A percentile compares a stretch with the other conserved stretches of the same genome.
Evolutionary conservation across 2,888 invertebrate genomes (phyloP).

Genomic region (Psylliodes chrysocephalus): DNA sequence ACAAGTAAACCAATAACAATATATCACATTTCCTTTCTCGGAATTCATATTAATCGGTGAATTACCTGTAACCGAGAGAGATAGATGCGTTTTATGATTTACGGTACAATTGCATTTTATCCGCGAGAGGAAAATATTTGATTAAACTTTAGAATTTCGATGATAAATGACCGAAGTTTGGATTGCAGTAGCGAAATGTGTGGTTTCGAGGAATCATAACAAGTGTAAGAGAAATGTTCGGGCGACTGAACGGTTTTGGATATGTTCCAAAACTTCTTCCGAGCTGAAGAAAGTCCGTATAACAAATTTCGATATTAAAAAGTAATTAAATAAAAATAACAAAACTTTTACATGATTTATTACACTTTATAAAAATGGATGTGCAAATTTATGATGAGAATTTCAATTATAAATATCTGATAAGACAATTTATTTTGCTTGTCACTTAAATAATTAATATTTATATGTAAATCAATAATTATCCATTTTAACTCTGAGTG

Average conservation of each 20-base stretch:
- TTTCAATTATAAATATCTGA: too few species aligned
- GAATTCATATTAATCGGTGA: constrained; percentile 14
- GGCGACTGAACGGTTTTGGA: background rate
- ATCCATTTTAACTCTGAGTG: too few species aligned
- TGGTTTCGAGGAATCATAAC: background rate
- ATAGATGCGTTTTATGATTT: background rate
- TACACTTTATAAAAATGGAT: too few species aligned
- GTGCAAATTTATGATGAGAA: too few species aligned
- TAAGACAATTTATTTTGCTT: too few species aligned
- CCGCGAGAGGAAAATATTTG: constrained; percentile 4
- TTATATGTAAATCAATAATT: too few species aligned
- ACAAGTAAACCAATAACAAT: constrained; percentile 11
- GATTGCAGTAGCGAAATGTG: background rate
- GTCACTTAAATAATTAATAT: too few species aligned
- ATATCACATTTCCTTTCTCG: constrained; percentile 5
- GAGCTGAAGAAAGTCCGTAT: too few species aligned
- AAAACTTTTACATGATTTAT: too few species aligned
- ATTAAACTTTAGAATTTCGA: constrained; percentile 1
- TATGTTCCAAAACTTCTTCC: background rate
- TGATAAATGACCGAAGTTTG: constrained; percentile 1
- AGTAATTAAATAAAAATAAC: too few species aligned
- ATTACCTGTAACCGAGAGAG: constrained; percentile 15
- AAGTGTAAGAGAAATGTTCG: background rate
- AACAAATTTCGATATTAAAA: too few species aligned
- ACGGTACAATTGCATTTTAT: background rate